Conservation (phyloP, 2,888 invertebrate genomes). For the Seira sanloemensis region DNA sequence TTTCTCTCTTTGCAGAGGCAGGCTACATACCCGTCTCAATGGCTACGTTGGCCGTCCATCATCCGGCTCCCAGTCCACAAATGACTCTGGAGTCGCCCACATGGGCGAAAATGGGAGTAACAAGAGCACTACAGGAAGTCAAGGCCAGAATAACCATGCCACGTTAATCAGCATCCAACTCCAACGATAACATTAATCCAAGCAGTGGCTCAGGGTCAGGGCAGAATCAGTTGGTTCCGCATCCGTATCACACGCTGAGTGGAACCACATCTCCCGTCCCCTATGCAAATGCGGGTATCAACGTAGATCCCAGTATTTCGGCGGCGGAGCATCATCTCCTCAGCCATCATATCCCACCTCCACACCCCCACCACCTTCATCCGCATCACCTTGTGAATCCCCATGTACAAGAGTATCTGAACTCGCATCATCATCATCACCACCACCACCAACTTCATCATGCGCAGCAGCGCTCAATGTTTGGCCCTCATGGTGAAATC, state of each 20-base stretch:
- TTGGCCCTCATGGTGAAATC: constrained; percentile 24
- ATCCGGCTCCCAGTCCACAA: constrained; percentile 74
- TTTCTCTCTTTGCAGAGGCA: constrained; percentile 43
- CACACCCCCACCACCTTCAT: constrained; percentile 63
- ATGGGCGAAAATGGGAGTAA: constrained; percentile 72
- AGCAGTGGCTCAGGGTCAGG: neutral
- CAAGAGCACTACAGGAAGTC: constrained; percentile 20
- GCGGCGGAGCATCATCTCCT: constrained; percentile 55
- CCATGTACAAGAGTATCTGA: constrained; percentile 73
- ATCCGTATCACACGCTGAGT: neutral
- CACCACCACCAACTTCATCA: constrained; percentile 49
- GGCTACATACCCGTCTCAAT: constrained; percentile 62
- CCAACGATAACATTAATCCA: constrained; percentile 43
- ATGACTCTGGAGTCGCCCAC: constrained; percentile 74
- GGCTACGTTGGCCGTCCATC: constrained; percentile 68
- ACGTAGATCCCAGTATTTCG: constrained; percentile 20
- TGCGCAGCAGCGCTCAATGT: neutral
- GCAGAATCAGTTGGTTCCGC: constrained; percentile 12
- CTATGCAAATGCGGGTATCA: neutral
- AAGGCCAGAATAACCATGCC: constrained; percentile 36
- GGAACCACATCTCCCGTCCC: constrained; percentile 18
- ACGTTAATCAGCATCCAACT: constrained; percentile 45
- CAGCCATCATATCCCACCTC: constrained; percentile 58
- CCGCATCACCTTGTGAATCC: constrained; percentile 71
- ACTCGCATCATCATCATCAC: constrained; percentile 66